Percentiles rank a stretch among this genome's conserved stretches.
phyloP scores from a whole-genome alignment of 2,888 invertebrate species.

The Drosophila monieri region DNA sequence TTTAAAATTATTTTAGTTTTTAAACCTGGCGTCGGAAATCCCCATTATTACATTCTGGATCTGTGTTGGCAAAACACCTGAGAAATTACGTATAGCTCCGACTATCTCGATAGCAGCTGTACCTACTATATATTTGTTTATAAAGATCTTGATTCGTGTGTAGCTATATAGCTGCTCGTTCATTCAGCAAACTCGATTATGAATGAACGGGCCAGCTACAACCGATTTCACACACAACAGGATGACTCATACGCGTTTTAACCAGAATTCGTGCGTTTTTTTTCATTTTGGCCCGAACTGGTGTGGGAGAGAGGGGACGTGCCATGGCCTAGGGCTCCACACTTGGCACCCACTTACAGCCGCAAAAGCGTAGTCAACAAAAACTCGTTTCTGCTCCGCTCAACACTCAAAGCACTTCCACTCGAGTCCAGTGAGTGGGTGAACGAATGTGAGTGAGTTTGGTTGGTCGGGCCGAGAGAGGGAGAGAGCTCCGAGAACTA shows the following conservation, averaged over 20 bases:
- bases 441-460: not conserved
- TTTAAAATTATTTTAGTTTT: not conserved
- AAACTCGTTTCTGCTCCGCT: constrained; percentile 35
- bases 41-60: constrained; percentile 1
- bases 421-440: constrained; percentile 11
- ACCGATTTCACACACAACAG: constrained; percentile 43
- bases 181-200: constrained; percentile 67
- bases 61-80: constrained; percentile 1
- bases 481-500: constrained; percentile 14
- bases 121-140: constrained; percentile 37
- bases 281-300: constrained; percentile 41
- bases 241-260: constrained; percentile 74
- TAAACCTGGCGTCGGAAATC: not conserved
- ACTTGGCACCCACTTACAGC: constrained; percentile 43
- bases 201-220: constrained; percentile 42
- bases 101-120: constrained; percentile 28
- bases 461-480: too few relatives aligned
- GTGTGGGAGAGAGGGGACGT: constrained; percentile 14
- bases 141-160: constrained; percentile 35
- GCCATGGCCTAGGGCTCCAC: constrained; percentile 47
- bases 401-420: constrained; percentile 38
- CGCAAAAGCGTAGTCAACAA: constrained; percentile 13
- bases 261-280: constrained; percentile 66
- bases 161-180: constrained; percentile 54
- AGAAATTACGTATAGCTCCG: constrained; percentile 6